phyloP scores from a whole-genome alignment of 2,797 vertebrate species.

The Eidolon dupreanum region DNA sequence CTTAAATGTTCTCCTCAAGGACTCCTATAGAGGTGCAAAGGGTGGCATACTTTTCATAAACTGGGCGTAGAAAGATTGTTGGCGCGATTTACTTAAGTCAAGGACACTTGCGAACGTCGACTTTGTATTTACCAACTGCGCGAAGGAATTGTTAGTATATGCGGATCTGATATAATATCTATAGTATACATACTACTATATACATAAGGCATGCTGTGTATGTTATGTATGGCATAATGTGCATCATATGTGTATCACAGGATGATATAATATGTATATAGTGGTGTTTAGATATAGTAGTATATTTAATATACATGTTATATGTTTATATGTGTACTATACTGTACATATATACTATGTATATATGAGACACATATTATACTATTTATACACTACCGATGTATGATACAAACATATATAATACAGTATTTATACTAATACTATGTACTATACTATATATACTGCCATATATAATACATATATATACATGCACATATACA shows the following conservation, averaged over 20 bases:
- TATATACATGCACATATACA: no score
- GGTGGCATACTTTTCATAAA: not conserved
- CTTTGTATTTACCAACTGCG: not conserved
- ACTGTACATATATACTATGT: not conserved
- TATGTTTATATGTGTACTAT: not conserved
- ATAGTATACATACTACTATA: not conserved
- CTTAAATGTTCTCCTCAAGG: not conserved
- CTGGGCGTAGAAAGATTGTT: no score
- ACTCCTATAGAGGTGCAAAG: not conserved
- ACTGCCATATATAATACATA: no score
- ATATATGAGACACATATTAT: no score
- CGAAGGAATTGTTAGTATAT: not conserved
- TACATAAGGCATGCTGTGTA: not conserved
- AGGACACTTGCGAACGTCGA: fast-evolving
- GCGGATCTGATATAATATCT: no score
- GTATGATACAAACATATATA: not conserved
- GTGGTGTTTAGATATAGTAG: no score
- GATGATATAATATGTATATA: no score
- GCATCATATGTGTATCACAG: no score
- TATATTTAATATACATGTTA: not conserved
- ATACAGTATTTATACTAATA: not conserved
- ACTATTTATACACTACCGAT: no score
- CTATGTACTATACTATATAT: not conserved
- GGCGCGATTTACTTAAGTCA: no score
- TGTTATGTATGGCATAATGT: not conserved